Evolutionary conservation across 2,113 vertebrate species (phyloP), one percentile per base, ranked within the genome.

Genomic region (Fregata magnificens): DNA sequence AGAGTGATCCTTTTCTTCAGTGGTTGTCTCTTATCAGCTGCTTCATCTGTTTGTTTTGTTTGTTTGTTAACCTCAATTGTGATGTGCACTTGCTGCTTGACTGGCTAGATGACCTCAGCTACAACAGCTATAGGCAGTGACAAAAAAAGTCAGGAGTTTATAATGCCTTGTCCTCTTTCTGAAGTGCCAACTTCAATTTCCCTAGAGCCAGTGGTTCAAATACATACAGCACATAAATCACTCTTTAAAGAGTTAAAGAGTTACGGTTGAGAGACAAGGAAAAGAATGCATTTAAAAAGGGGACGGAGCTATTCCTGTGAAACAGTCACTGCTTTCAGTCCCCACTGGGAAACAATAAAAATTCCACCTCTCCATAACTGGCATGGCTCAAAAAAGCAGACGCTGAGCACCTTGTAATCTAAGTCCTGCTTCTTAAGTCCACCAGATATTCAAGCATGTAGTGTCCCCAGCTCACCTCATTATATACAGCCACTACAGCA

Each of bases 171-270:
- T 71, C 28, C 79, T 83, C 85, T 69, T 92, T 82, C 77, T 69
- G 70, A 97, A 96, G 95, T 72, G 59, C 49, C 88, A 94, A 29
- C 70, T 95, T 92, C 44, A 45, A 63, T 94, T 95, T 93, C 44
- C 89, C 50, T 87, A 58, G 20, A 95, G 73, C 40, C 77, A 85
- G 42, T 11, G 42, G 45, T 76, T 92, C 87, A 89, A 79, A 94
- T 65, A 74, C 40, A 65, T 82, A 91, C 11, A 82, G 52, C 22
- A 74, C 20, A 44, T 78, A 89, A 89, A 92, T 72, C 80, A 87
- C 56, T 44, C 59, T 42, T 78, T 66, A 76, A 94, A 44, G 22
- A 59, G 11, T 28, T 94, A n/a, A 44, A 47, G 45, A 7, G 29
- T 69, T 90, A 52, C 9, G 5, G 47, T 71, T 82, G 53, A 91